Conservation (phyloP, 2,113 vertebrate species). For the Erpornis zantholeuca region DNA sequence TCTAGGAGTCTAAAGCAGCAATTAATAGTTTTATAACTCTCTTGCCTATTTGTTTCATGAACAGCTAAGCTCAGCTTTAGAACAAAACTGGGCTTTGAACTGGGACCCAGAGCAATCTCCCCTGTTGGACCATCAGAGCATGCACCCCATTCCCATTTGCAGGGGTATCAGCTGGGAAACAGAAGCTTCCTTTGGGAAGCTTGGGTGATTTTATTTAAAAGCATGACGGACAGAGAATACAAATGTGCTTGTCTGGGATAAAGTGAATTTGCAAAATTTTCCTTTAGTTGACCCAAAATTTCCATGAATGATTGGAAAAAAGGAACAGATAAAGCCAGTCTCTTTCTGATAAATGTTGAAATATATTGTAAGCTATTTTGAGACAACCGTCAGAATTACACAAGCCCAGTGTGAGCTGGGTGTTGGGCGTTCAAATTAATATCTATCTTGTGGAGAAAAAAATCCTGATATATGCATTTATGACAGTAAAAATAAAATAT, state of each 20-base stretch:
- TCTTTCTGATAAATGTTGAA: not conserved
- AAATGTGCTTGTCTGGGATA: not conserved
- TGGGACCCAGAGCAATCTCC: not conserved
- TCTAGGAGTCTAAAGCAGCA: not conserved
- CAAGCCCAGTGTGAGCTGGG: not conserved
- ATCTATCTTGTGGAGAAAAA: not conserved
- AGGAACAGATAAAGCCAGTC: not conserved
- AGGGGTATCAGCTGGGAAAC: not conserved
- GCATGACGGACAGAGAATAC: not conserved
- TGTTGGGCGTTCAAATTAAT: not conserved
- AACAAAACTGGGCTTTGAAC: not conserved
- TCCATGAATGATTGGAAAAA: not conserved
- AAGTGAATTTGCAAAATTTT: not conserved
- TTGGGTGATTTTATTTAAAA: not conserved
- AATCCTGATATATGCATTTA: not conserved
- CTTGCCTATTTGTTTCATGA: not conserved
- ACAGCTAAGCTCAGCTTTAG: not conserved
- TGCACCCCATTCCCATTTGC: not conserved
- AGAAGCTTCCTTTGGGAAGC: not conserved
- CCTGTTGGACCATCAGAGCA: not conserved
- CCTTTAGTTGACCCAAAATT: not conserved
- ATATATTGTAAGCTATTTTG: constrained; percentile 9
- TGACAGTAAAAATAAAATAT: constrained; percentile 13
- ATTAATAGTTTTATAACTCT: constrained; percentile 19
- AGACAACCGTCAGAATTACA: constrained; percentile 4